Percentiles rank a stretch among this genome's conserved stretches.
phyloP scores from a whole-genome alignment of 2,797 vertebrate species.

The Phrynocephalus vlangalii region DNA sequence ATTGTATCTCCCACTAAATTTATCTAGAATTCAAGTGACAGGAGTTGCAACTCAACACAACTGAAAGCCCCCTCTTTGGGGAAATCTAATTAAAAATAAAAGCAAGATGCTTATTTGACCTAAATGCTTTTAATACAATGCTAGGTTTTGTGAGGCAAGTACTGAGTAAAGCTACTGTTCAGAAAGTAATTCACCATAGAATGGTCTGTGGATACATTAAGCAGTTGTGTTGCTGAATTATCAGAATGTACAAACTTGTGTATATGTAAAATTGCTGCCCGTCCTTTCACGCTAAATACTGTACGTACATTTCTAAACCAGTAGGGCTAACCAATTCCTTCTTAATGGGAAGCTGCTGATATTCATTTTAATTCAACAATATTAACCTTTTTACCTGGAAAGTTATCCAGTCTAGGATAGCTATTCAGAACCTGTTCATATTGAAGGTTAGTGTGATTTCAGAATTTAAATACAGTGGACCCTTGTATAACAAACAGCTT shows the following conservation, averaged over 20 bases:
- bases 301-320: not conserved
- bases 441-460: not conserved
- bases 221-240: not conserved
- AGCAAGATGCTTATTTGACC: not conserved
- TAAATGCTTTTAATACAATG: not conserved
- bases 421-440: conserved; percentile 18
- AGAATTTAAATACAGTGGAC: not conserved
- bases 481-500: too few species aligned
- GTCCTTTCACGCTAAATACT: not conserved
- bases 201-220: not conserved
- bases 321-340: not conserved
- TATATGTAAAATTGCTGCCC: not conserved
- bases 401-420: fast-evolving
- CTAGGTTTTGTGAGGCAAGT: not conserved
- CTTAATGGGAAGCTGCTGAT: not conserved
- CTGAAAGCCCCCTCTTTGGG: not conserved
- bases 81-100: not conserved
- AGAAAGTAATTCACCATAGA: not conserved
- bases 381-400: too few species aligned
- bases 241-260: not conserved
- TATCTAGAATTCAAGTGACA: not conserved
- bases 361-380: not conserved
- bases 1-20: not conserved
- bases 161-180: not conserved
- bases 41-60: not conserved